These are phyloP conservation scores for Drosophila kepulauana DNA, from an alignment of 1,140 invertebrate genomes.

Conservation along the genomic window DNA sequence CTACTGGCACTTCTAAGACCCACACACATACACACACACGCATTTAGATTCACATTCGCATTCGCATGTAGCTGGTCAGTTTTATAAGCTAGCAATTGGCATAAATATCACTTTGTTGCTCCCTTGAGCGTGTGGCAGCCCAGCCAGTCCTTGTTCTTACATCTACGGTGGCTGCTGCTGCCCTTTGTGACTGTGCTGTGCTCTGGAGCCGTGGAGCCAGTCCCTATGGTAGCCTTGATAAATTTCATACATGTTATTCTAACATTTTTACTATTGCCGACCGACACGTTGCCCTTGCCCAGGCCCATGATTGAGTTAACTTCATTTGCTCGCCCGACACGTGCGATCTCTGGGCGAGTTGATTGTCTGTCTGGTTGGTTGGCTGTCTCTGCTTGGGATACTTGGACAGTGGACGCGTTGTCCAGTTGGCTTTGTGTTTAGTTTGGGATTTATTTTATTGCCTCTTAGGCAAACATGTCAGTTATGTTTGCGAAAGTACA, in stretches of 20 bases:
- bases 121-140: conserved; percentile 69
- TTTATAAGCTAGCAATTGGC: conserved; percentile 74
- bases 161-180: conserved; percentile 9
- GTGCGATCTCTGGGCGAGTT: conserved; percentile 45
- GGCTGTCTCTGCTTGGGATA: neutral
- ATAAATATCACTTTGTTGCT: conserved; percentile 78
- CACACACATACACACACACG: conserved; percentile 62
- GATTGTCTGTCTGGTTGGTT: conserved; percentile 1
- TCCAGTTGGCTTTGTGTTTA: conserved; percentile 52
- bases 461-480: conserved; percentile 82
- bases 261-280: conserved; percentile 77
- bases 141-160: conserved; percentile 21
- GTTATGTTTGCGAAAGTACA: conserved; percentile 83
- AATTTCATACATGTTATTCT: conserved; percentile 77
- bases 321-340: conserved; percentile 74
- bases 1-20: conserved; percentile 79
- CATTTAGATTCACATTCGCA: conserved; percentile 52
- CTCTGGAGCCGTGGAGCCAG: conserved; percentile 21
- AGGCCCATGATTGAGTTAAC: conserved; percentile 76
- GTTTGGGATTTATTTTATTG: conserved; percentile 76
- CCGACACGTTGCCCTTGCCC: conserved; percentile 54
- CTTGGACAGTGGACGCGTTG: conserved; percentile 25
- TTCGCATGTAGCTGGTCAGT: conserved; percentile 54
- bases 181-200: conserved; percentile 33
- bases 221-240: conserved; percentile 67